phyloP scores from a whole-genome alignment of 2,888 invertebrate genomes.

The Syrista parreyssii region DNA sequence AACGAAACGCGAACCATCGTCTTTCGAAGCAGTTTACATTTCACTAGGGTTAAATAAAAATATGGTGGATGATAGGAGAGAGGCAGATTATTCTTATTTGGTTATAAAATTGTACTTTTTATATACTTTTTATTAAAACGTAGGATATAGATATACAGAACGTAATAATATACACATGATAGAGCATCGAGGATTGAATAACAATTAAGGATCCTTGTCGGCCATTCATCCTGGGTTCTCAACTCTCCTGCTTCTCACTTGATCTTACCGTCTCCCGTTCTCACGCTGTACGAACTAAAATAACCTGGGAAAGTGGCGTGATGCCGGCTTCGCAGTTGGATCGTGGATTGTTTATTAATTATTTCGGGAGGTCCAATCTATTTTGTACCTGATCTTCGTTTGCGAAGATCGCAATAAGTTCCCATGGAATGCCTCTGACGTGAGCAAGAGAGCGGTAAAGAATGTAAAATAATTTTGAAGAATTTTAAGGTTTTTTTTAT shows the following conservation, averaged over 20 bases:
- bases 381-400: conserved; percentile 6
- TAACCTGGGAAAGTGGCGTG: conserved; percentile 18
- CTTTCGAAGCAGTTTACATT: background rate
- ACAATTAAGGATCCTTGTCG: background rate
- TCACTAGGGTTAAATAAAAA: background rate
- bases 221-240: background rate
- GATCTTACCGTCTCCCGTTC: background rate
- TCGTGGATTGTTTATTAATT: conserved; percentile 20
- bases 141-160: background rate
- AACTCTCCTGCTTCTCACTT: background rate
- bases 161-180: background rate
- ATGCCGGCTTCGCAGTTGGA: conserved; percentile 23
- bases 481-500: background rate
- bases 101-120: background rate
- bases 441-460: background rate
- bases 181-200: background rate
- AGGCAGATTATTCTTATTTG: background rate
- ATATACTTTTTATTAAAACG: background rate
- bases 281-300: conserved; percentile 10
- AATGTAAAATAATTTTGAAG: background rate
- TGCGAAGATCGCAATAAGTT: background rate
- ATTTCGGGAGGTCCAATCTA: conserved; percentile 14
- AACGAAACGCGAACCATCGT: background rate
- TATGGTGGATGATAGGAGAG: background rate
- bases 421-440: background rate